Evolutionary conservation across 2,888 invertebrate species (phyloP).

Genomic region (Spodoptera littoralis): DNA sequence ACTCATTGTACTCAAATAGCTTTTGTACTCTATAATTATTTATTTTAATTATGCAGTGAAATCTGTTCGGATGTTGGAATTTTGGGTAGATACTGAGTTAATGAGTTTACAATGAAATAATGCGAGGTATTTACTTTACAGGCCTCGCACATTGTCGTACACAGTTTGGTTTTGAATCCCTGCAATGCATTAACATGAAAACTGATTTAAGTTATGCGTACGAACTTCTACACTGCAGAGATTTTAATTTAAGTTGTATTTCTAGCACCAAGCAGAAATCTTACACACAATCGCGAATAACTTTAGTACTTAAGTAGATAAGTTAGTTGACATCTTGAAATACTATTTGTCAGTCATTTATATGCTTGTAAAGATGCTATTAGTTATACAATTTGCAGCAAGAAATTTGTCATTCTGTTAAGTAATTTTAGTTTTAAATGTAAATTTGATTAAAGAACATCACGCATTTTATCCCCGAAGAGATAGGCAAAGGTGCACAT

Average conservation of each 20-base stretch:
- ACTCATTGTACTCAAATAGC: slow-evolving; percentile 40
- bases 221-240: slow-evolving; percentile 25
- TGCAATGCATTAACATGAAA: slow-evolving; percentile 11
- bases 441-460: too few species aligned
- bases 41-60: slow-evolving; percentile 18
- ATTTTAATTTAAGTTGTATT: slow-evolving; percentile 37
- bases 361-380: neutral
- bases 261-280: slow-evolving; percentile 27
- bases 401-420: too few species aligned
- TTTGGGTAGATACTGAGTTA: too few species aligned
- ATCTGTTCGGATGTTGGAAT: slow-evolving; percentile 8
- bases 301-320: slow-evolving; percentile 1
- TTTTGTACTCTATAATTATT: slow-evolving; percentile 36
- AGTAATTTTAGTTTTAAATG: too few species aligned
- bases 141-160: too few species aligned
- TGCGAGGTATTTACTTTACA: too few species aligned
- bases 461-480: too few species aligned
- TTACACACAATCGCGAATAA: slow-evolving; percentile 17
- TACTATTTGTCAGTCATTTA: neutral
- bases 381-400: too few species aligned
- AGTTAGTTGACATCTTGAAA: neutral
- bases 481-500: too few species aligned
- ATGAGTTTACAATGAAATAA: too few species aligned
- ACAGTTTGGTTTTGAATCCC: too few species aligned
- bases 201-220: slow-evolving; percentile 35